A percentile compares a stretch with the other conserved stretches of the same genome.
Evolutionary conservation across 2,888 invertebrate species (phyloP).

Genomic region (Drosophila atroscutellata): DNA sequence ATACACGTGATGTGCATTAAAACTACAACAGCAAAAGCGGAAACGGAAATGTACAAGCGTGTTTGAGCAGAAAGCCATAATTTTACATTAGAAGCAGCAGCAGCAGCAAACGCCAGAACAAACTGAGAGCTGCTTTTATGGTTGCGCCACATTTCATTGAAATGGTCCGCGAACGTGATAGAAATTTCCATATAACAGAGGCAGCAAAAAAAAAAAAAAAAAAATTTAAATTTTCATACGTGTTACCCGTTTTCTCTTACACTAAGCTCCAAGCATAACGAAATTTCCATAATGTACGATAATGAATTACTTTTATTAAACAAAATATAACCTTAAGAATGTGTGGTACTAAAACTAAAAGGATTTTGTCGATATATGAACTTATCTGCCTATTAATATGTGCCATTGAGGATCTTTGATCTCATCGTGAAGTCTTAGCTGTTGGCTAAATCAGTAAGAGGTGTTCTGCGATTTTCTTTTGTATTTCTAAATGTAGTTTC

Average conservation of each 20-base stretch:
- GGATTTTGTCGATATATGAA: neutral
- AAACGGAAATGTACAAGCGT: slow-evolving; percentile 79
- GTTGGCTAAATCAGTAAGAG: neutral
- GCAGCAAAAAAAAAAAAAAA: neutral
- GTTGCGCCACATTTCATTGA: slow-evolving; percentile 59
- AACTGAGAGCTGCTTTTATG: slow-evolving; percentile 44
- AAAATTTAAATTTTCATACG: slow-evolving; percentile 44
- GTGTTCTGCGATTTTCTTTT: neutral
- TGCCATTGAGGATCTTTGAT: neutral
- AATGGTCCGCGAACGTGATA: slow-evolving; percentile 71
- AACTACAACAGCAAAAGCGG: slow-evolving; percentile 60
- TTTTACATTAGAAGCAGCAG: slow-evolving; percentile 65
- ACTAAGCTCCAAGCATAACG: slow-evolving; percentile 4
- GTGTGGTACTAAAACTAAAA: neutral
- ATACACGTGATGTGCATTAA: slow-evolving; percentile 59
- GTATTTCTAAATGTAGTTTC: neutral
- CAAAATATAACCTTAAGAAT: neutral
- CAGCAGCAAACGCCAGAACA: slow-evolving; percentile 25
- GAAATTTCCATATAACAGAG: slow-evolving; percentile 59
- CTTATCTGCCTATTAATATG: neutral
- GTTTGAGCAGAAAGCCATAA: slow-evolving; percentile 71
- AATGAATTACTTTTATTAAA: neutral
- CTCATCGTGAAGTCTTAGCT: neutral
- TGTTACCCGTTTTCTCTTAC: slow-evolving; percentile 34
- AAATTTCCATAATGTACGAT: neutral